Base-by-base conservation (phyloP, 2,797 vertebrate genomes). In the Hoplostethus mediterraneus region DNA sequence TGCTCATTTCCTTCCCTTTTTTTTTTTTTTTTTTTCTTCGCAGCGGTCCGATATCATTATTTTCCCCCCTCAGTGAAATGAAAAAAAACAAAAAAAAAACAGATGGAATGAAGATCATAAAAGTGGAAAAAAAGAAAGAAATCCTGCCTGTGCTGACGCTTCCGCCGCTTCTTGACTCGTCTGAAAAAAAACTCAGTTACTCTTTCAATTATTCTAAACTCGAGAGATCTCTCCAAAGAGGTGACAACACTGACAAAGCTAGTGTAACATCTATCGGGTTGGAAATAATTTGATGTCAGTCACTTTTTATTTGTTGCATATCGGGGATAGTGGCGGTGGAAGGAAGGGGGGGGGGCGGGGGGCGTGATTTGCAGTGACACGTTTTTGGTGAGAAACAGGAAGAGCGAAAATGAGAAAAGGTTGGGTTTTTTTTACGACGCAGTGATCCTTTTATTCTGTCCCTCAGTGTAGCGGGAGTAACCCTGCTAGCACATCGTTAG, bases 151-250 rank as follows among this genome's bases (percentile, higher is more conserved):
- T 81, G 76, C 73, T 81, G 77, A 72, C 78, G 82, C 87, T 88
- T 67, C 73, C 81, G 77, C 70, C 78, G 82, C 87, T 88, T 67
- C 77, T 73, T 63, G 73, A 85, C 79, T 83, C 60, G 31, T 82
- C 81, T 82, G 84, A 87, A 92, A 92, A 92, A 92, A 21, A 21
- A 85, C 77, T 84, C 84, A 70, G 88, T 90, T 91, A 86, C 84
- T 88, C 92, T 94, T 94, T 94, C 92, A 95, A 93, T 95, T 94
- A 95, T 88, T 88, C 78, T 56, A 75, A 90, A 93, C 88, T 85
- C 83, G 82, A 92, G 78, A 88, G 82, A 89, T 86, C 75, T 57
- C 85, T 88, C 76, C 81, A 64, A 79, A 79, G 70, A 88, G 86
- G 85, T 90, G 89, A 91, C 92, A 92, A 89, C 88, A 66, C 85